A percentile compares a stretch with the other conserved stretches of the same genome.
Conservation (phyloP, 2,113 vertebrate genomes). For the Ictidomys tridecemlineatus region DNA sequence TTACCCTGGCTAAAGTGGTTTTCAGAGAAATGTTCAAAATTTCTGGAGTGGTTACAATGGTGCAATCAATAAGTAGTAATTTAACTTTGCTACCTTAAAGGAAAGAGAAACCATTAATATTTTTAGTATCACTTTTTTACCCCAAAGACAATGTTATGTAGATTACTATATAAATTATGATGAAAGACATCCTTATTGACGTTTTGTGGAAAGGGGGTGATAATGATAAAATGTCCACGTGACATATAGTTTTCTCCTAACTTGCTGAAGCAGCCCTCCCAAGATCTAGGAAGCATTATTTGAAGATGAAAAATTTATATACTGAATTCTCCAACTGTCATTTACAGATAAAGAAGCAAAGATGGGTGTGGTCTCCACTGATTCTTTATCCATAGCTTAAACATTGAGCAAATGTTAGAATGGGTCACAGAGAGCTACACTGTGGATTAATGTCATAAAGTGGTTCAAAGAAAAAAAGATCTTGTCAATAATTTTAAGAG, state of each 20-base stretch:
- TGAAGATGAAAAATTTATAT: not conserved
- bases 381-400: not conserved
- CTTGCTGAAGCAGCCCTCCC: not conserved
- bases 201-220: not conserved
- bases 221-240: not conserved
- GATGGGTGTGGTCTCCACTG: not conserved
- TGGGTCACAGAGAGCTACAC: not conserved
- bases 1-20: not conserved
- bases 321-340: not conserved
- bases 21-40: not conserved
- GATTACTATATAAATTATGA: not conserved
- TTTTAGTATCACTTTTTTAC: not conserved
- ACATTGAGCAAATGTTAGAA: not conserved
- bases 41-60: not conserved
- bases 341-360: not conserved
- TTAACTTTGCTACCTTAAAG: not conserved
- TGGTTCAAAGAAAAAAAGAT: conserved; percentile 23
- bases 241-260: not conserved
- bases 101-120: not conserved
- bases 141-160: not conserved
- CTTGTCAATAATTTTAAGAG: not conserved
- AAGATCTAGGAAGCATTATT: not conserved
- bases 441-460: not conserved
- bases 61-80: not conserved
- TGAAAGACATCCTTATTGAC: not conserved